Base-by-base conservation (phyloP, 2,797 vertebrate genomes). In the Gambusia yucatana region DNA sequence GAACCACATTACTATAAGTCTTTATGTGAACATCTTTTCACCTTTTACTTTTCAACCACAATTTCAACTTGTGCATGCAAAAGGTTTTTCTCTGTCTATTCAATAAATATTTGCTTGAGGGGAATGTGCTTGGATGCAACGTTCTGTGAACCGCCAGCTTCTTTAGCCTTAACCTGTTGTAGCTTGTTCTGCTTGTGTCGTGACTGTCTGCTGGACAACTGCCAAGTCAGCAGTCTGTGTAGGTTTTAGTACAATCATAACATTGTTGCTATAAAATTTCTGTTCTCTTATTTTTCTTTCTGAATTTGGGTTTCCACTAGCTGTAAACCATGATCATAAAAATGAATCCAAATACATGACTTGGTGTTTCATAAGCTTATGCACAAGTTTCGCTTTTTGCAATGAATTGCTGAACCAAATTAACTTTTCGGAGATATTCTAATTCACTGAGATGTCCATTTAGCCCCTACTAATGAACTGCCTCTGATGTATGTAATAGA, bases 401-500 rank as follows among this genome's bases (percentile, higher is more conserved):
- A 41, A 41, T 25, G 20, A 61, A 33, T 17, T 63, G 2, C 30
- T 2, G 6, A 41, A 41, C 43, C 25, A 43, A n/a, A 69, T 67
- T 0, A 44, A 69, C 22, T n/a, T 43, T 69, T 69, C 10, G 13
- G 5, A 7, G 3, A 67, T 25, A 13, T 67, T 41, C 17, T 25
- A 41, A 67, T 39, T 65, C 14, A 20, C 61, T 69, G 10, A n/a
- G 22, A 41, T 43, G 20, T 41, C 22, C 20, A 1, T 25, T 69
- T 79, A 30, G 84, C 80, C 80, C 61, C 55, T 73, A 41, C 69
- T 69, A 28, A 59, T 55, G 73, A 52, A 78, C 78, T 44, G 4
- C 33, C 33, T 74, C 46, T 69, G 57, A 55, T 76, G 61, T 77
- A 71, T 79, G 43, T 81, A 81, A 89, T 82, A 85, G 86, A 89